Evolutionary conservation across 2,113 vertebrate species (phyloP).

Genomic region (Echinops telfairi): DNA sequence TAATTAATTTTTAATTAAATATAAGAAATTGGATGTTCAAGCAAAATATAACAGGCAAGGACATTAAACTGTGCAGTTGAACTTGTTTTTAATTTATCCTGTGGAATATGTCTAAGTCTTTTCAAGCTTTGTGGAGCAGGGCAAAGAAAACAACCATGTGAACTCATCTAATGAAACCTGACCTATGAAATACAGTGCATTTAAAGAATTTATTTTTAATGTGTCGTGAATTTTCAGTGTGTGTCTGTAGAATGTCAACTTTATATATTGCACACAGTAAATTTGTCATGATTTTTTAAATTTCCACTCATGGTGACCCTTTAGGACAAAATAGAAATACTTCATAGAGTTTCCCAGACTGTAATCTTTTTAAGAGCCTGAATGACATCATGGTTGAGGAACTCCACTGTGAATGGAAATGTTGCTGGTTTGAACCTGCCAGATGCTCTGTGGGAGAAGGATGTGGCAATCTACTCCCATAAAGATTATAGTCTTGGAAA

Average conservation of each 20-base stretch:
- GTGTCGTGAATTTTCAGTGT: background rate
- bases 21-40: conserved; percentile 68
- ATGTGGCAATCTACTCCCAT: no score
- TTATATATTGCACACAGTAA: background rate
- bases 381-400: no score
- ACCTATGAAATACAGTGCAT: conserved; percentile 8
- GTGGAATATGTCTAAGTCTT: background rate
- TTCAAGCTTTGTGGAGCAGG: background rate
- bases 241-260: background rate
- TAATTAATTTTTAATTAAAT: conserved; percentile 83
- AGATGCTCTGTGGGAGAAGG: no score
- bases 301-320: no score
- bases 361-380: no score
- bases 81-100: background rate
- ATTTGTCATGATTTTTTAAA: background rate
- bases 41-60: conserved; percentile 59
- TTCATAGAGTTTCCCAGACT: no score
- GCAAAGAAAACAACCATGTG: background rate
- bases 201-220: conserved; percentile 29
- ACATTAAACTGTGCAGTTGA: conserved; percentile 34
- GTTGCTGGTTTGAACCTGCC: no score
- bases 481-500: no score
- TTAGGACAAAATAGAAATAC: no score
- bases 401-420: no score
- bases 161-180: background rate